Evolutionary conservation across 2,888 invertebrate genomes (phyloP).

Genomic region (Diabrotica balteata): DNA sequence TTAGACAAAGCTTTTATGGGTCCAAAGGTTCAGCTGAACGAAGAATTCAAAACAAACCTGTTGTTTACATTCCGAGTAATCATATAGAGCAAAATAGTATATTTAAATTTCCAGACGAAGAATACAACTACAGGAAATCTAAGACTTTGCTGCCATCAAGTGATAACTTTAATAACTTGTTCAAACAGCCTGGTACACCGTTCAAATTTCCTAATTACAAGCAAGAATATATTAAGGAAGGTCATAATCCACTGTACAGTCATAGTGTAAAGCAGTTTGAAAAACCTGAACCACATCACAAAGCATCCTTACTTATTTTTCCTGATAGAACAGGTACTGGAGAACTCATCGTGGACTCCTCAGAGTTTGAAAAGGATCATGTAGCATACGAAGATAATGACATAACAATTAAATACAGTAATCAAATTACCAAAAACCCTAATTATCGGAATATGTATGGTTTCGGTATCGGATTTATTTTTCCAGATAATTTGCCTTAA

Average conservation of each 20-base stretch:
- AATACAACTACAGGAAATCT: slow-evolving; percentile 5
- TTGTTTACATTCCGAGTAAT: slow-evolving; percentile 11
- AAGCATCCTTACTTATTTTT: slow-evolving; percentile 58
- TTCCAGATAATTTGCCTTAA: background rate
- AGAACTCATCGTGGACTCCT: slow-evolving; percentile 60
- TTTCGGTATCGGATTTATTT: background rate
- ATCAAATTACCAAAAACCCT: background rate
- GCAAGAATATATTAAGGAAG: background rate
- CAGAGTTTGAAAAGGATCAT: slow-evolving; percentile 44
- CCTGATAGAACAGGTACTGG: slow-evolving; percentile 65
- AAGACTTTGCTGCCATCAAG: background rate
- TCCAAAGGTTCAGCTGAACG: slow-evolving; percentile 31
- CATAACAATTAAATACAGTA: slow-evolving; percentile 23
- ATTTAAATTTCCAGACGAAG: slow-evolving; percentile 26
- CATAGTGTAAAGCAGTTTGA: slow-evolving; percentile 46
- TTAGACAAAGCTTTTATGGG: background rate
- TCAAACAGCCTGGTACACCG: background rate
- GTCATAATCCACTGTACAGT: background rate
- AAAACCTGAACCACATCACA: slow-evolving; percentile 50
- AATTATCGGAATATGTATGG: background rate
- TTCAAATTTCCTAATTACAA: slow-evolving; percentile 4
- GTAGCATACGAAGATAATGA: slow-evolving; percentile 32
- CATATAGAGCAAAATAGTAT: slow-evolving; percentile 7
- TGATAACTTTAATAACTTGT: slow-evolving; percentile 1
- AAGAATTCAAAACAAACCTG: slow-evolving; percentile 40